Conservation (phyloP, 2,888 invertebrate genomes). For the Microdon myrmicae region DNA sequence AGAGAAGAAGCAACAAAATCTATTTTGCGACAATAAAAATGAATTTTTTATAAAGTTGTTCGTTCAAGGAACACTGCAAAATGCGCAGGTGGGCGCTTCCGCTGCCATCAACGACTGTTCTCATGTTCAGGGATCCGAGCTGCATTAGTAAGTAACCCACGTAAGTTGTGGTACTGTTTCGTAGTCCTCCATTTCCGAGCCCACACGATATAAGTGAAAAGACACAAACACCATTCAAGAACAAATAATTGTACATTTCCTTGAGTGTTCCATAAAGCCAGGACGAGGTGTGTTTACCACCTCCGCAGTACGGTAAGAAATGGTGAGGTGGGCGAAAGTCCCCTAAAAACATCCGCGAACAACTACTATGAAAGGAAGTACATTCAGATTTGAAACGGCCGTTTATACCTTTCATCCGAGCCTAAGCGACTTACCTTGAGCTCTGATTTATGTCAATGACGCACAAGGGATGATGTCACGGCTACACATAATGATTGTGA, state of each 20-base stretch:
- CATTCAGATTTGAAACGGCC: constrained; percentile 41
- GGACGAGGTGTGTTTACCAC: no score
- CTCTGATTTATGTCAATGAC: constrained; percentile 45
- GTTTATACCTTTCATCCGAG: constrained; percentile 33
- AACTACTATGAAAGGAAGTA: constrained; percentile 27
- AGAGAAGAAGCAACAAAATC: constrained; percentile 9
- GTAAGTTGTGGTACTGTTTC: constrained; percentile 3
- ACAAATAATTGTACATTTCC: neutral
- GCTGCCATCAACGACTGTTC: constrained; percentile 16
- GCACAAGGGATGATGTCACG: constrained; percentile 32
- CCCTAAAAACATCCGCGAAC: constrained; percentile 27
- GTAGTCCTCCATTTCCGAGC: constrained; percentile 4
- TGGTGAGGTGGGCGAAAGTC: constrained; percentile 33
- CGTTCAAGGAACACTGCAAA: constrained; percentile 9
- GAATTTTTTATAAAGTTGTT: constrained; percentile 14
- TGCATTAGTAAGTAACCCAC: constrained; percentile 48
- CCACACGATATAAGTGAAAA: constrained; percentile 12
- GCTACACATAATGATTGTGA: constrained; percentile 5
- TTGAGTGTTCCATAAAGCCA: no score
- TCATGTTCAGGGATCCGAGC: constrained; percentile 32
- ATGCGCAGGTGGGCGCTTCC: constrained; percentile 25
- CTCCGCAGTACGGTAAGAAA: constrained; percentile 34
- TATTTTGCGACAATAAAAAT: constrained; percentile 29
- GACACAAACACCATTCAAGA: constrained; percentile 3
- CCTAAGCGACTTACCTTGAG: constrained; percentile 41